Percentiles rank a stretch among this genome's conserved stretches.
Conservation (phyloP, 2,113 vertebrate species). For the Bos indicus region DNA sequence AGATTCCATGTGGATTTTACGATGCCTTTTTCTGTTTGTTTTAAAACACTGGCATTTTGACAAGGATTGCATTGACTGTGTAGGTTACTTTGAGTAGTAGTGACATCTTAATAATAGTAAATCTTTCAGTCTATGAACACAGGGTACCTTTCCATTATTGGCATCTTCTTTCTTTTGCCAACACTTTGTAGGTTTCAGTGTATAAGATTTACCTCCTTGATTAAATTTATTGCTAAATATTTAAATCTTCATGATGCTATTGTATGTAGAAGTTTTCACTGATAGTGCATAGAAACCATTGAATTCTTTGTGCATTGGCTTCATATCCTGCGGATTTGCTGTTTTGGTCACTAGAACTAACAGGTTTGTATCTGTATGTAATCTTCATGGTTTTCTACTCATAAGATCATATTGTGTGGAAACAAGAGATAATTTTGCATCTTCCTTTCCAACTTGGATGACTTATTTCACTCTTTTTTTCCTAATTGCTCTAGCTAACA, state of each 20-base stretch:
- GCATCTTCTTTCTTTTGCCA: neutral
- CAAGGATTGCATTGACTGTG: neutral
- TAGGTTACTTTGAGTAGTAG: neutral
- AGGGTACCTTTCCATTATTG: neutral
- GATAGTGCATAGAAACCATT: neutral
- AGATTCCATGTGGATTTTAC: neutral
- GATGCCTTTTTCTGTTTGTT: neutral
- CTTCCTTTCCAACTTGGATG: neutral
- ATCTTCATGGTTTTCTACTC: neutral
- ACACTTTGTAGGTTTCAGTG: neutral
- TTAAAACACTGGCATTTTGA: neutral
- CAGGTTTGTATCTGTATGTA: neutral
- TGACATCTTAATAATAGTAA: neutral
- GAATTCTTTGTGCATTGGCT: neutral
- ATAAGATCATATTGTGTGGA: neutral
- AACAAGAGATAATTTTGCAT: neutral
- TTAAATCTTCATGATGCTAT: neutral
- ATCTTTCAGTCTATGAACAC: neutral
- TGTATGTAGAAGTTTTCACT: neutral
- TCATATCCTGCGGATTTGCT: neutral
- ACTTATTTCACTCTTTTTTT: neutral
- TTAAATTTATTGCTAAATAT: neutral
- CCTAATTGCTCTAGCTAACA: neutral
- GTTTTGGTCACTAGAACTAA: neutral
- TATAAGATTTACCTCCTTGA: neutral